Evolutionary conservation across 2,888 invertebrate genomes (phyloP).

Genomic region (Ceramica pisi): DNA sequence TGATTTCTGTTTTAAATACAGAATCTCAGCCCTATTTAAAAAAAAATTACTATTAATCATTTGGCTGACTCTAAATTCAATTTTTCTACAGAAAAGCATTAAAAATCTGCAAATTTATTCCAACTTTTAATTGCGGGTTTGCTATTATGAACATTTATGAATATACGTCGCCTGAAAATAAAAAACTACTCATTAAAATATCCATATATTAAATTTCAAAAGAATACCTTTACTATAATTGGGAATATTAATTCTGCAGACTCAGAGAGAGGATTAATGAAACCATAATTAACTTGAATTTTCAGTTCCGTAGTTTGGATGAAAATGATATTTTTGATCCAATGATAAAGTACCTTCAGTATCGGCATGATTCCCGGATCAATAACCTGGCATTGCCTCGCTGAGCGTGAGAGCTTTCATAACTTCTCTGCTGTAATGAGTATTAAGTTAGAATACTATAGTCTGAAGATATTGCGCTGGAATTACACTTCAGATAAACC

Average conservation of each 20-base stretch:
- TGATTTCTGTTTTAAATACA: too few relatives aligned
- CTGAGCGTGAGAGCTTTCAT: slow-evolving; percentile 70
- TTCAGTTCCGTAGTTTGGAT: slow-evolving; percentile 9
- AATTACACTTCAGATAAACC: slow-evolving; percentile 49
- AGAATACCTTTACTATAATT: slow-evolving; percentile 3
- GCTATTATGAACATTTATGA: background rate
- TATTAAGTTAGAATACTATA: slow-evolving; percentile 64
- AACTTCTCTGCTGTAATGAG: slow-evolving; percentile 67
- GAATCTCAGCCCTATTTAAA: too few relatives aligned
- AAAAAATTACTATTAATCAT: too few relatives aligned
- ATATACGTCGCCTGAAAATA: background rate
- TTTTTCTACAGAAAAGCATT: background rate
- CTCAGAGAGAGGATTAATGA: slow-evolving; percentile 21
- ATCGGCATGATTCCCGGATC: slow-evolving; percentile 61
- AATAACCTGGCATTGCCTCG: slow-evolving; percentile 65
- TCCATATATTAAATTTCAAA: background rate
- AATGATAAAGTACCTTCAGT: slow-evolving; percentile 21
- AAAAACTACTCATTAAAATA: background rate
- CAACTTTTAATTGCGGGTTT: background rate
- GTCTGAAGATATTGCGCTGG: slow-evolving; percentile 39
- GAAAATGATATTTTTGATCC: slow-evolving; percentile 24
- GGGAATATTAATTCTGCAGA: slow-evolving; percentile 25
- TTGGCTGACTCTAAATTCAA: too few relatives aligned
- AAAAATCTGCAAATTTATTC: background rate
- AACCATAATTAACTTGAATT: slow-evolving; percentile 32